Evolutionary conservation across 2,888 invertebrate genomes (phyloP), one percentile per base, ranked within the genome.

Genomic region (Lepidocyrtoides sp.): DNA sequence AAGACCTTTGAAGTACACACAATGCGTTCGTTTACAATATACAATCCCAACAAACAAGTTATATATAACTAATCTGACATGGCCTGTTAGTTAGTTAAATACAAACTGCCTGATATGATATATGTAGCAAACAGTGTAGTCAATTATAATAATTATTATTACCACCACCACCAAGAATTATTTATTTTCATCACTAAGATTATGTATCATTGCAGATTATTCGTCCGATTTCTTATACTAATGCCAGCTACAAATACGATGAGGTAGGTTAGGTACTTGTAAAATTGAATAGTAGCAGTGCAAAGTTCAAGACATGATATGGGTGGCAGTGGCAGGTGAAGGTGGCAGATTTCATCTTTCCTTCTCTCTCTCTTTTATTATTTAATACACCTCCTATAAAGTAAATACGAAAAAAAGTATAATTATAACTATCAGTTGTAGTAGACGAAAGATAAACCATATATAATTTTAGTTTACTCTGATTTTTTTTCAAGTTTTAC

Each of bases 131-230:
- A 63, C 63, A 26, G 29, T 72, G 41, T 44, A 72, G 26, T 44
- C 51, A 75, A 72, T 72, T 72, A 72, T 12, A 72, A 41, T 23
- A 60, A 81, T 81, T 81, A 63, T 57, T 36, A 36, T 79, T 79
- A 29, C 57, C 26, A 82, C 60, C 26, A 69, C n/a, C n/a, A n/a
- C n/a, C n/a, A 14, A 32, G 51, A 23, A 82, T 82, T 82, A 82
- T 82, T 82, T 82, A 82, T 82, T 82, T 82, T 63, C 82, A 82
- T 63, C 82, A 82, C 63, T 44, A 8, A 20, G 82, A 82, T 82
- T 60, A 57, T 41, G 36, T 82, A 63, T 82, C 60, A 82, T 26
- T 60, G 26, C 48, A 75, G 75, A 75, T 51, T 75, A 29, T 2
- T 12, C 44, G 5, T 29, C 26, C 23, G 26, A 51, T 29, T 51